Percentiles rank a stretch among this genome's conserved stretches.
Evolutionary conservation across 1,140 invertebrate species (phyloP).

Genomic region (Conus ventricosus): DNA sequence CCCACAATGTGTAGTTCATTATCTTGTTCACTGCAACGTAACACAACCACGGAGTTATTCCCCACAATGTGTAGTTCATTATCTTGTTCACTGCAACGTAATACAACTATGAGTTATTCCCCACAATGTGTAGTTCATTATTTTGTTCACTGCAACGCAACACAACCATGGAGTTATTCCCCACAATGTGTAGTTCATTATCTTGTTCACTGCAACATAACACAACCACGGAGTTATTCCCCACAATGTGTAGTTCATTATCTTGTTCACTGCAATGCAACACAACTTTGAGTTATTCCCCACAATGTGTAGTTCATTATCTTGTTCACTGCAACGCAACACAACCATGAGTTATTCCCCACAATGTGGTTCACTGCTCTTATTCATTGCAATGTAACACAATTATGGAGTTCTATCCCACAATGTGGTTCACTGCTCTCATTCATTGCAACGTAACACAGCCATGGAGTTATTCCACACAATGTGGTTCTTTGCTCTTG

Average conservation of each 20-base stretch:
- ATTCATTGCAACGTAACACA: conserved; percentile 77
- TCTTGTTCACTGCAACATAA: too few relatives aligned
- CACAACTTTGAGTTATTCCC: background rate
- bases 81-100: conserved; percentile 40
- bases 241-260: too few relatives aligned
- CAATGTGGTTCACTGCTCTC: conserved; percentile 73
- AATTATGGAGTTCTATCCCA: background rate
- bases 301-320: too few relatives aligned
- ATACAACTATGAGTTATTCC: conserved; percentile 82
- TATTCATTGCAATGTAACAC: conserved; percentile 79
- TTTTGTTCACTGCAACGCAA: too few relatives aligned
- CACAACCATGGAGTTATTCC: conserved; percentile 81
- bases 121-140: conserved; percentile 91
- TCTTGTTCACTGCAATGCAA: conserved; percentile 80
- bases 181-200: conserved; percentile 92
- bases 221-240: too few relatives aligned
- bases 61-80: conserved; percentile 83
- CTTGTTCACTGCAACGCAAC: conserved; percentile 80
- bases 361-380: conserved; percentile 62
- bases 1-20: too few relatives aligned
- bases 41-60: too few relatives aligned
- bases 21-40: too few relatives aligned
- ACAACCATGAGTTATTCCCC: background rate
- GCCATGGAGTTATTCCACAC: background rate
- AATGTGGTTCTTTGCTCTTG: conserved; percentile 75